Base-by-base conservation (phyloP, 2,888 invertebrate genomes). In the Limnephilus auricula region DNA sequence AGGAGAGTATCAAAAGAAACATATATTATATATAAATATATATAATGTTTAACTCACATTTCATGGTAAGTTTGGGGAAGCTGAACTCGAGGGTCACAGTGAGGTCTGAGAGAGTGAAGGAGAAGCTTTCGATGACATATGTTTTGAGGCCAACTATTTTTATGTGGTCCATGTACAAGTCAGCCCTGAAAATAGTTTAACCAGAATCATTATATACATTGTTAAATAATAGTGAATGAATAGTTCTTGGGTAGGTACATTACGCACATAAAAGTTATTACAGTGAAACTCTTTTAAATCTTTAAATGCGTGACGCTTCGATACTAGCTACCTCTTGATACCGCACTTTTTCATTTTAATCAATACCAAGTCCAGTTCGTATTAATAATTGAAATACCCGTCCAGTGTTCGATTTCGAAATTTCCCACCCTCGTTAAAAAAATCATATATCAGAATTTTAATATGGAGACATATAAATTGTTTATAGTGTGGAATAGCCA, bases 81-180 rank as follows among this genome's bases (percentile, higher is more conserved):
- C 89, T 91, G 40, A 93, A 65, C 18, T 93, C 91, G 82, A 92
- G 91, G 18, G 85, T 82, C 25, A 92, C 25, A 2, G 89, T 65
- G 18, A 93, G 92, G 30, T 90, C 92, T 9, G 84, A 40, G 31
- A 93, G 85, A 5, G 83, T 90, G 32, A 93, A 92, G 65, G 45
- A 87, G 32, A 93, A 78, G 25, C 37, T 90, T 78, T 93, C 91
- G 34, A 92, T 91, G 78, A 92, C 84, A n/a, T 92, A 93, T 15
- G 79, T 37, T 65, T 92, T 89, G 30, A 93, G 83, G 12, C 93
- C 93, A 10, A 85, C 65, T 15, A 93, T 85, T 32, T 18, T 13
- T 1, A 92, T 89, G n/a, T 91, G 89, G 40, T 89, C 37, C 32
- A 93, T 84, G 84, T 86, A 45, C 15, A 90, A 45, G 45, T 92